Percentiles rank a stretch among this genome's conserved stretches.
Evolutionary conservation across 2,113 vertebrate genomes (phyloP).

Genomic region (Mormyrus iriodes): DNA sequence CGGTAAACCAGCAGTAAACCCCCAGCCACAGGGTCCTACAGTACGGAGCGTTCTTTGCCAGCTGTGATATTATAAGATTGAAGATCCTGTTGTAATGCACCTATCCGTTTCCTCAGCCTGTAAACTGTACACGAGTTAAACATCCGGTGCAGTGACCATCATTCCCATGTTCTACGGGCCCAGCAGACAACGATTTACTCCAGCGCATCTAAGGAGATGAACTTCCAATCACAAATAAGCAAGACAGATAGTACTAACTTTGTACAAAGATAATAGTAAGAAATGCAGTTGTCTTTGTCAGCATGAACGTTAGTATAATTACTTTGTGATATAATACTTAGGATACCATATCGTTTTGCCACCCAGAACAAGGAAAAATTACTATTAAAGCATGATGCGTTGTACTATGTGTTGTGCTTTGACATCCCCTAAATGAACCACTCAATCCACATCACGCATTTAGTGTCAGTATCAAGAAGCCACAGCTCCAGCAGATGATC

Average conservation of each 20-base stretch:
- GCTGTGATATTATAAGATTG: background rate
- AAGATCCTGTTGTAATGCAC: background rate
- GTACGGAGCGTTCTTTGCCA: background rate
- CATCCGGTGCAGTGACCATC: background rate
- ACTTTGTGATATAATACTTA: background rate
- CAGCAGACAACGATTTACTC: background rate
- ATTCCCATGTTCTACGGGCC: background rate
- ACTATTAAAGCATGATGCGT: background rate
- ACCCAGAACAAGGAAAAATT: background rate
- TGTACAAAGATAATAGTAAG: constrained; percentile 2
- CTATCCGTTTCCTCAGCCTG: background rate
- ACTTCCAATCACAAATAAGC: background rate
- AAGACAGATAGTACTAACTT: background rate
- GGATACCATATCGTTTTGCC: background rate
- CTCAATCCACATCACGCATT: background rate
- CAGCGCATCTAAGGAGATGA: background rate
- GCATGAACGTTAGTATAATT: background rate
- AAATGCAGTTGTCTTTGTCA: background rate
- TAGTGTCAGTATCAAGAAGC: background rate
- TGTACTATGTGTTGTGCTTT: background rate
- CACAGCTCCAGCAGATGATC: background rate
- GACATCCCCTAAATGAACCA: background rate
- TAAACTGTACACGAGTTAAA: background rate
- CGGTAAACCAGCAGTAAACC: background rate
- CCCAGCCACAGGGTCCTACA: background rate